phyloP scores from a whole-genome alignment of 2,888 invertebrate species.

The Erebia epiphron region DNA sequence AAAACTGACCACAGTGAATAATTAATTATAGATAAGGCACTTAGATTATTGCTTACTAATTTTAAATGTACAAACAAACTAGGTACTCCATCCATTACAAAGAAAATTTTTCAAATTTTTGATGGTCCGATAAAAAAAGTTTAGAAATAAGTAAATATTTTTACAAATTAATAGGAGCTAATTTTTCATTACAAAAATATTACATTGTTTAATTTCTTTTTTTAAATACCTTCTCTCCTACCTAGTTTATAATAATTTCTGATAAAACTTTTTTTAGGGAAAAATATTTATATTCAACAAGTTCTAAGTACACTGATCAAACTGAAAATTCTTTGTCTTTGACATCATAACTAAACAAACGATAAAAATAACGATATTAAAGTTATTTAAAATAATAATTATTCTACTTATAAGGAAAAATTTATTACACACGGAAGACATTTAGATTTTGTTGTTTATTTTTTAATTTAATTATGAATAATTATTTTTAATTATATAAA shows the following conservation, averaged over 20 bases:
- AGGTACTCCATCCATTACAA: not conserved
- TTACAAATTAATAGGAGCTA: not conserved
- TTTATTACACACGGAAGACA: slow-evolving; percentile 42
- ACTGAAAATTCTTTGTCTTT: too few species aligned
- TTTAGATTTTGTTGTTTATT: slow-evolving; percentile 45
- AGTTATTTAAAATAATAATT: slow-evolving; percentile 26
- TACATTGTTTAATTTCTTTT: not conserved
- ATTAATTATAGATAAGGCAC: slow-evolving; percentile 27
- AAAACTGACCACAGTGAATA: slow-evolving; percentile 44
- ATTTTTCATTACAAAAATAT: not conserved
- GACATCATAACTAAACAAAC: too few species aligned
- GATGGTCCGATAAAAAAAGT: not conserved
- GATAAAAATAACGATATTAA: not conserved
- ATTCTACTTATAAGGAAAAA: too few species aligned
- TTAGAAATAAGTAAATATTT: not conserved
- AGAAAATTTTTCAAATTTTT: not conserved
- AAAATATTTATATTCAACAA: too few species aligned
- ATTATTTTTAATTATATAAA: slow-evolving; percentile 11
- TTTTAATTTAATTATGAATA: not conserved
- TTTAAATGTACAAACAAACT: not conserved
- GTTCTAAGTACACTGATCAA: too few species aligned
- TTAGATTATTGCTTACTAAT: slow-evolving; percentile 39
- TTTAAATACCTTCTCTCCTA: too few species aligned
- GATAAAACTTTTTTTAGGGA: too few species aligned
- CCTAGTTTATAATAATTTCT: too few species aligned